Conservation (phyloP, 2,888 invertebrate genomes). For the Macaria liturata region DNA sequence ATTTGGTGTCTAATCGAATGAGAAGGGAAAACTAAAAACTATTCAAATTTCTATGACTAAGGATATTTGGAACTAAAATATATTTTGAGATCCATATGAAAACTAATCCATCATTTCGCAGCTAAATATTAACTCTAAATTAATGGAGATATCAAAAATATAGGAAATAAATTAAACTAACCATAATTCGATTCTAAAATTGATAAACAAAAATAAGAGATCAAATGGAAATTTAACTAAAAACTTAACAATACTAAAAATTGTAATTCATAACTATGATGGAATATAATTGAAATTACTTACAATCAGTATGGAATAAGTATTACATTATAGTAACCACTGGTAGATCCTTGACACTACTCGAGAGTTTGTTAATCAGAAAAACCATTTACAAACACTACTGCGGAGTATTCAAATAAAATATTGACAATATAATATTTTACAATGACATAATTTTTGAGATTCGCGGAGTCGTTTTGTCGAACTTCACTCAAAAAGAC, state of each 20-base stretch:
- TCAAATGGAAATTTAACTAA: slow-evolving; percentile 74
- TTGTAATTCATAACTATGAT: slow-evolving; percentile 17
- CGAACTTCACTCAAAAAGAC: slow-evolving; percentile 77
- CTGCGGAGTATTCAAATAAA: neutral
- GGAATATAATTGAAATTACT: slow-evolving; percentile 9
- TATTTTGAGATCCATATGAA: slow-evolving; percentile 73
- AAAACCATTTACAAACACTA: slow-evolving; percentile 10
- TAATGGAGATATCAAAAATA: slow-evolving; percentile 31
- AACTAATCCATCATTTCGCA: slow-evolving; percentile 42
- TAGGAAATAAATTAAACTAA: slow-evolving; percentile 72
- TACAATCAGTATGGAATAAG: slow-evolving; percentile 18
- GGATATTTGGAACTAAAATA: slow-evolving; percentile 76
- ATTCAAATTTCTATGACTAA: slow-evolving; percentile 68
- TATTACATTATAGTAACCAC: slow-evolving; percentile 12
- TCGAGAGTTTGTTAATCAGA: neutral
- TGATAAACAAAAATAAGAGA: slow-evolving; percentile 75
- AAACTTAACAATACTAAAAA: slow-evolving; percentile 72
- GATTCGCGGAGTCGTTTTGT: slow-evolving; percentile 64
- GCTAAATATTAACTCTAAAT: slow-evolving; percentile 41
- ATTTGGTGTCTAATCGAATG: slow-evolving; percentile 72
- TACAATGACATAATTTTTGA: slow-evolving; percentile 7
- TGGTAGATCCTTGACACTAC: slow-evolving; percentile 10
- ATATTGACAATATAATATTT: too few relatives aligned
- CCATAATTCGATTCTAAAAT: slow-evolving; percentile 58
- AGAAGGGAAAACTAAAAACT: slow-evolving; percentile 50